Evolutionary conservation across 2,797 vertebrate species (phyloP).

Genomic region (Antennarius maculatus): DNA sequence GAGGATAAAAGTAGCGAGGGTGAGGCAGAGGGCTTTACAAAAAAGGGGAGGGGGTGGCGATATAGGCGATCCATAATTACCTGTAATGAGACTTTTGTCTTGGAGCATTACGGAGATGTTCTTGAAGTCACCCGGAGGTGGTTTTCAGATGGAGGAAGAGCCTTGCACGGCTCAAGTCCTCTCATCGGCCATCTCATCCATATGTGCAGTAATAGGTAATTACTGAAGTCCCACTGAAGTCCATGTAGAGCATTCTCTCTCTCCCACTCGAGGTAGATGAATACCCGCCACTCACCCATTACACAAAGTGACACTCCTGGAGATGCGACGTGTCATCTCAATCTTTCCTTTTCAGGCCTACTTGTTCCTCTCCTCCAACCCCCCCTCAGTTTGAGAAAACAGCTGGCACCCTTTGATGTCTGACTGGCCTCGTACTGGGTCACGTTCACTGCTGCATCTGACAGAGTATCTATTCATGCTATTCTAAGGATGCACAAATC

Average conservation of each 20-base stretch:
- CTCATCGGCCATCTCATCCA: slow-evolving; percentile 81
- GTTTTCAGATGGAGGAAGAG: slow-evolving; percentile 82
- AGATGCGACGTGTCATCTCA: slow-evolving; percentile 81
- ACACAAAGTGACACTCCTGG: slow-evolving; percentile 85
- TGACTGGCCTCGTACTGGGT: slow-evolving; percentile 81
- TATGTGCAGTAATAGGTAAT: slow-evolving; percentile 97
- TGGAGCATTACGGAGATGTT: slow-evolving; percentile 89
- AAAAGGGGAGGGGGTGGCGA: slow-evolving; percentile 60
- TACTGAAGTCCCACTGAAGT: slow-evolving; percentile 95
- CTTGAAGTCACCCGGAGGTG: slow-evolving; percentile 89
- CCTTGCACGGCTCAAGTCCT: slow-evolving; percentile 66
- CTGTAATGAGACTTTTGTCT: slow-evolving; percentile 98
- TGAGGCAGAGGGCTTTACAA: slow-evolving; percentile 41
- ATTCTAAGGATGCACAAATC: slow-evolving; percentile 46
- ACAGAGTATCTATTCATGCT: slow-evolving; percentile 69
- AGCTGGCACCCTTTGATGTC: slow-evolving; percentile 91
- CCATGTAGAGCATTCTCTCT: slow-evolving; percentile 85
- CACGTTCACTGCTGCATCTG: slow-evolving; percentile 85
- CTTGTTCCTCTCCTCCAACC: slow-evolving; percentile 56
- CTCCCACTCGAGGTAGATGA: slow-evolving; percentile 73
- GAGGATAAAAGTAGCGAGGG: slow-evolving; percentile 79
- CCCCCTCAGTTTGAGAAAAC: slow-evolving; percentile 82
- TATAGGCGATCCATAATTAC: slow-evolving; percentile 93
- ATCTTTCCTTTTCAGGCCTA: slow-evolving; percentile 74
- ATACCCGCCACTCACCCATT: slow-evolving; percentile 81